Base-by-base conservation (phyloP, 2,888 invertebrate genomes). In the Cephus rjabovi region DNA sequence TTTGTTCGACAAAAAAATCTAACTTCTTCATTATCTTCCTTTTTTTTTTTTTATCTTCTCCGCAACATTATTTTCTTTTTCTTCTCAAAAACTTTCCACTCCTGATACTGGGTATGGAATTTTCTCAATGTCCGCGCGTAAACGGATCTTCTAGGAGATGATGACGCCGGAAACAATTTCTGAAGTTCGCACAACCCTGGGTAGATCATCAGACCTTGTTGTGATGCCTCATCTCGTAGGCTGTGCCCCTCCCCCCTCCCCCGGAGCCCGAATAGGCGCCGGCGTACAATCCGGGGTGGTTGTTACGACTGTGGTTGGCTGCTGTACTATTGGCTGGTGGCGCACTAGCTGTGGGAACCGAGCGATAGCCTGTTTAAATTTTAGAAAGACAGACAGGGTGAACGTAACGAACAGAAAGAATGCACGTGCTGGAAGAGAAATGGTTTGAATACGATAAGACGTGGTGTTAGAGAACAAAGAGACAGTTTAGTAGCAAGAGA, bases 141-240 rank as follows among this genome's bases (percentile, higher is more conserved):
- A 23, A 56, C 2, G 56, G 23, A 9, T 56, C 56, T 56, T 56
- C 56, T 56, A 56, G 56, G 4, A 56, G 56, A 56, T 2, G 56
- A 56, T 56, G 56, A 56, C 56, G 56, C 2, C 56, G 56, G 56
- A 23, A 56, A 56, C 2, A 56, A 56, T 56, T 56, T 56, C 56
- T 56, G 79, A 83, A 79, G 79, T 80, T 84, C 80, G 85, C 82
- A 79, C 81, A 78, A 81, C 76, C 83, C 85, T 86, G 87, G 79
- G 33, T 31, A 33, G 85, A 82, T 87, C 89, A 93, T 94, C 94
- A 94, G 92, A 94, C 95, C 92, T 96, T 95, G 90, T 95, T 95
- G 89, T 94, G 93, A 79, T 94, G 94, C 82, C 95, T 94, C 95
- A 96, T 95, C 93, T 96, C 96, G 93, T 95, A 95, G 87, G 94